Evolutionary conservation across 2,113 vertebrate species (phyloP).

Genomic region (Synodontis membranacea): DNA sequence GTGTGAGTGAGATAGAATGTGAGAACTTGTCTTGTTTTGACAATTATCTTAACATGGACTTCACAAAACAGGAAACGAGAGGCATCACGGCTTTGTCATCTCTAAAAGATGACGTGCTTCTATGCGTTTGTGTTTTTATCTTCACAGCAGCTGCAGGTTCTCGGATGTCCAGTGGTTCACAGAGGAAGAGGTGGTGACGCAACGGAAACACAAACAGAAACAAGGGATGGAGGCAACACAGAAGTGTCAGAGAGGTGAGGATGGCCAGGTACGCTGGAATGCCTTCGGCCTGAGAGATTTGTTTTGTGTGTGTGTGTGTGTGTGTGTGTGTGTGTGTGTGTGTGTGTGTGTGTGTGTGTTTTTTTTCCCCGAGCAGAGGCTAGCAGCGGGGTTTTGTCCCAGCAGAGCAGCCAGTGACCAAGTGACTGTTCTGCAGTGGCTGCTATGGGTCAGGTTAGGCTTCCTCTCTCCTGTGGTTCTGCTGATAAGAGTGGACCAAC

Average conservation of each 20-base stretch:
- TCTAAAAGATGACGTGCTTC: not conserved
- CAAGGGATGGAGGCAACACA: not conserved
- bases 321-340: too few relatives aligned
- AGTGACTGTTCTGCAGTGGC: slow-evolving; percentile 15
- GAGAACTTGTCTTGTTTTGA: slow-evolving; percentile 20
- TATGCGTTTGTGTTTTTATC: slow-evolving; percentile 1
- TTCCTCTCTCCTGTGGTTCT: slow-evolving; percentile 17
- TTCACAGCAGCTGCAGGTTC: not conserved
- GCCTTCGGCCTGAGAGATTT: slow-evolving; percentile 11
- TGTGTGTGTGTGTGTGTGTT: too few relatives aligned
- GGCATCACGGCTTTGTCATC: not conserved
- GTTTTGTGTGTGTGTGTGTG: too few relatives aligned
- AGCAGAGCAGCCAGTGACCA: slow-evolving; percentile 4
- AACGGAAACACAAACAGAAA: slow-evolving; percentile 4
- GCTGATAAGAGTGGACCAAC: slow-evolving; percentile 40
- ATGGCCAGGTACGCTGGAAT: not conserved
- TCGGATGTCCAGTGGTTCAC: not conserved
- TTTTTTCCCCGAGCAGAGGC: too few relatives aligned
- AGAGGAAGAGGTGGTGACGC: slow-evolving; percentile 3
- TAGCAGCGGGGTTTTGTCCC: slow-evolving; percentile 27
- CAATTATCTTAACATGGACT: slow-evolving; percentile 27
- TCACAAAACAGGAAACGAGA: slow-evolving; percentile 9
- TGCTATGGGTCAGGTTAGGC: slow-evolving; percentile 17
- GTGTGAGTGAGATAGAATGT: not conserved
- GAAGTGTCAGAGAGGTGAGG: not conserved